Evolutionary conservation across 2,113 vertebrate species (phyloP), one percentile per base, ranked within the genome.

Genomic region (Bubalus kerabau): DNA sequence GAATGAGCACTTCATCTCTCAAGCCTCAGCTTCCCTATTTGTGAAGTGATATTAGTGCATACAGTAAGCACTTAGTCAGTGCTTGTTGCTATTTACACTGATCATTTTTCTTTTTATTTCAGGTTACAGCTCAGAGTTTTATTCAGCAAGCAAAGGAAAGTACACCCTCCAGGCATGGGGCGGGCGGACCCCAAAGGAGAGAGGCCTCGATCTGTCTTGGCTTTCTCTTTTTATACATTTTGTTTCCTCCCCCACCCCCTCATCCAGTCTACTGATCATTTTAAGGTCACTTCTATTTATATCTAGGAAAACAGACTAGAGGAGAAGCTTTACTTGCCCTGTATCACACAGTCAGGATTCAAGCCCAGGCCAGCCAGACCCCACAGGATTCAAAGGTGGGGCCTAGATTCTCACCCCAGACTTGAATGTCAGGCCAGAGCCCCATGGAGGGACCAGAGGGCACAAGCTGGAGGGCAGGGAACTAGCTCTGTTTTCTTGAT

Each of bases 401-500:
- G 13, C 59, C 30, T 17, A 5, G 46, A 48, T 56, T 19, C 36
- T n/a, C 12, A 21, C 6, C 32, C 50, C 54, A 36, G 26, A 14
- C 74, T 26, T 2, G 1, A 40, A 12, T 16, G 19, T 78, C 43
- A 26, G 14, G 23, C 54, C 30, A 6, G 67, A 78, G 43, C 84
- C 46, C 24, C 32, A 2, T 24, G 2, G 54, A 48, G 40, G 36
- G 40, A 28, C 48, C 7, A 0, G 14, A 54, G 28, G 56, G 83
- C 46, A 15, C n/a, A 56, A 36, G 60, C 52, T 64, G 16, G 40
- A 54, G 82, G 74, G 89, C 5, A 36, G 30, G 59, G 88, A 60
- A 74, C 86, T 93, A 91, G 95, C 96, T 97, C 84, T 91, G 94
- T 96, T 92, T 94, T 78, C 60, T 48, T 24, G 40, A 82, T 28